Percentiles rank a stretch among this genome's conserved stretches.
Evolutionary conservation across 2,113 vertebrate species (phyloP).

Genomic region (Gnathonemus longibarbis): DNA sequence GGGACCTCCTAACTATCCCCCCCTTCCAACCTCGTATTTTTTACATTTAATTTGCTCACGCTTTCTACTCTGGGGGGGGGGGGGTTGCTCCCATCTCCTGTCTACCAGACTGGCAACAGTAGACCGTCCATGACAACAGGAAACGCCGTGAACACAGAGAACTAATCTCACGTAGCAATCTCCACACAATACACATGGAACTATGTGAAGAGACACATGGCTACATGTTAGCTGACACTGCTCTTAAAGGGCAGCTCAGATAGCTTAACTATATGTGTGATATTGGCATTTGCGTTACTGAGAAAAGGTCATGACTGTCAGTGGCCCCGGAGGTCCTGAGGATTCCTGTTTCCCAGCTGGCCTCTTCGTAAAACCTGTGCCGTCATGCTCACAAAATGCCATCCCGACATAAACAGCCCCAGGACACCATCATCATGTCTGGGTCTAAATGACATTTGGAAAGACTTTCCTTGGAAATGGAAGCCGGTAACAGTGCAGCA

Average conservation of each 20-base stretch:
- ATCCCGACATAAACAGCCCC: background rate
- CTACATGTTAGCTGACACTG: background rate
- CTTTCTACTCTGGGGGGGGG: background rate
- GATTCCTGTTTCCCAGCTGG: background rate
- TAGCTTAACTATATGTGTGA: background rate
- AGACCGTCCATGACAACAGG: background rate
- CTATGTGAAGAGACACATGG: background rate
- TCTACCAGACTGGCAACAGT: background rate
- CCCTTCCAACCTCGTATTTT: background rate
- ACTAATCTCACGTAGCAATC: background rate
- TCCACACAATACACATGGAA: background rate
- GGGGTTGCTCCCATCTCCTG: background rate
- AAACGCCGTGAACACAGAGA: background rate
- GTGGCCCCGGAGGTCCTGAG: background rate
- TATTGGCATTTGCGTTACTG: slow-evolving; percentile 1
- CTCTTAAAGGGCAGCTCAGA: background rate
- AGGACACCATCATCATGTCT: too few species aligned
- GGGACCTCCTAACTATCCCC: background rate
- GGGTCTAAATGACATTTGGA: background rate
- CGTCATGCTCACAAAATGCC: background rate
- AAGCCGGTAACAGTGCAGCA: background rate
- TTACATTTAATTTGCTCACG: background rate
- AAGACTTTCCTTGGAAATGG: background rate
- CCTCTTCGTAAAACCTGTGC: background rate
- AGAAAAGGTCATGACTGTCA: background rate